Evolutionary conservation across 2,888 invertebrate genomes (phyloP), one percentile per base, ranked within the genome.

Genomic region (Trichopoda pennipes): DNA sequence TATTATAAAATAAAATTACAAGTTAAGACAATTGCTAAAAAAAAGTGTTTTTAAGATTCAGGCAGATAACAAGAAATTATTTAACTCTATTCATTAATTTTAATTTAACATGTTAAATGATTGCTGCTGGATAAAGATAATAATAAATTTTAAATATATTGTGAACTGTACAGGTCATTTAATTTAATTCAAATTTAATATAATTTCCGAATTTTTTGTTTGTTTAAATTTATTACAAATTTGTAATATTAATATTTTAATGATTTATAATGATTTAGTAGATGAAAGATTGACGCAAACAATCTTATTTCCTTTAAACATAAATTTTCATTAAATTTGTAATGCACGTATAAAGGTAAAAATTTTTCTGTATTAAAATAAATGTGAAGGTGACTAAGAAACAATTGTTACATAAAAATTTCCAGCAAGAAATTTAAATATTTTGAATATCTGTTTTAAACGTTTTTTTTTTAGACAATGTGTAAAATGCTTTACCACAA

Each of bases 151-250:
- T 38, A 38, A 10, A 38, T 38, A 16, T 23, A n/a, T 9, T 47
- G 47, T n/a, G 14, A 38, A 38, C 12, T 38, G 19, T 28, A 17
- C 51, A 58, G 38, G 28, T n/a, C 21, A 58, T 21, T 32, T 66
- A 74, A 66, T 56, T n/a, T 42, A 42, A 73, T 63, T 73, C 38
- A 12, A 77, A 55, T 72, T 70, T 51, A 8, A 70, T 77, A 44
- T 64, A 64, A 72, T 72, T 78, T 78, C 78, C 70, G 56, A 4
- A 17, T 56, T 16, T 17, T n/a, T 8, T 10, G 56, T 21, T 17
- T 16, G n/a, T 61, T 1, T 23, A 8, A 35, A 51, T 44, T 51
- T 14, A 58, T 69, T 38, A 32, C 28, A 68, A 60, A 32, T 32
- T 16, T 42, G 16, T 44, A 14, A 70, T 42, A 44, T 44, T 16